Evolutionary conservation across 2,888 invertebrate genomes (phyloP).

Genomic region (Hipparchia semele): DNA sequence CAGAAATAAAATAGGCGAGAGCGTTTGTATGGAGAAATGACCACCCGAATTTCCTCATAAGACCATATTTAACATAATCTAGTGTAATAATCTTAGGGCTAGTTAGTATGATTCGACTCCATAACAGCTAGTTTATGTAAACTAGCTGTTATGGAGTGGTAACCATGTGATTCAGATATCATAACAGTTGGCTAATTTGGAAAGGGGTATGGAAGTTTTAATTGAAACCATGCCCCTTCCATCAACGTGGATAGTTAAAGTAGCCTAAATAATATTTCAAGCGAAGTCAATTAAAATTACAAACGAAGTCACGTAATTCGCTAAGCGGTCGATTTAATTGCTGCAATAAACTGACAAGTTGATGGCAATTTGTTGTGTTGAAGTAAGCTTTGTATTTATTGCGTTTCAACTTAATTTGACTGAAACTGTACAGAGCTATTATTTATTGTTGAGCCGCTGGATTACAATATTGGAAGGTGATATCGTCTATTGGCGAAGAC

Average conservation of each 20-base stretch:
- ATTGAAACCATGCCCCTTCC: neutral
- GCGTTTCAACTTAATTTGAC: conserved; percentile 17
- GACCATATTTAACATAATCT: no score
- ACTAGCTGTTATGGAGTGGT: no score
- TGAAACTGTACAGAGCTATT: conserved; percentile 2
- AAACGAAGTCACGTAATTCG: conserved; percentile 3
- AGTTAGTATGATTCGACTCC: no score
- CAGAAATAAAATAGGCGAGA: no score
- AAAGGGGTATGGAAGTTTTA: neutral
- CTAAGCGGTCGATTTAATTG: conserved; percentile 2
- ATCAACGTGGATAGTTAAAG: neutral
- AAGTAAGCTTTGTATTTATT: conserved; percentile 17
- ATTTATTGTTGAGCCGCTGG: conserved; percentile 7
- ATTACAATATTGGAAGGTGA: conserved; percentile 9
- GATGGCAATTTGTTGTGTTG: conserved; percentile 19
- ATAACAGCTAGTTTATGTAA: no score
- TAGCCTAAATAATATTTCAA: neutral
- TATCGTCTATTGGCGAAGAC: neutral
- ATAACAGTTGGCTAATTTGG: no score
- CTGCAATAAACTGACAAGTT: neutral
- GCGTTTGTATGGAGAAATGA: no score
- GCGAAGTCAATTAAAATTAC: conserved; percentile 3
- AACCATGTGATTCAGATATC: no score
- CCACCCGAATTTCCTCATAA: no score
- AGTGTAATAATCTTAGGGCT: no score